phyloP scores from a whole-genome alignment of 2,113 vertebrate species.

The Eidolon helvum region DNA sequence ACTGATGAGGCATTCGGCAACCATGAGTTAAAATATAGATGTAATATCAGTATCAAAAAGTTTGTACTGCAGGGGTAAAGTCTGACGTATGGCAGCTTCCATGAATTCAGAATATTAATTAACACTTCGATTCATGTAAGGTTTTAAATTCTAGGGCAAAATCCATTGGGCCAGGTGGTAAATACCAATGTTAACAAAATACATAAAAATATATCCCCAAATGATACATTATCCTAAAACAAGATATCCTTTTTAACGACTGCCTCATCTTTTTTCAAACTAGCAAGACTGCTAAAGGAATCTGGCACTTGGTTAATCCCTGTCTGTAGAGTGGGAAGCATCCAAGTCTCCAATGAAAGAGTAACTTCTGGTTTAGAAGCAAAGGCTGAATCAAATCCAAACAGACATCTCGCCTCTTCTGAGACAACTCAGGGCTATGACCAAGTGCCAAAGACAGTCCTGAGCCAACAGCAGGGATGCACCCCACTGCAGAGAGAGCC shows the following conservation, averaged over 20 bases:
- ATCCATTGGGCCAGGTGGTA: neutral
- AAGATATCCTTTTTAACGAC: neutral
- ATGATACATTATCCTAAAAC: neutral
- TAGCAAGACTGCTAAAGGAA: neutral
- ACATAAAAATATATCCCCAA: neutral
- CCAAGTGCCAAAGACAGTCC: neutral
- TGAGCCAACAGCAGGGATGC: rapidly evolving
- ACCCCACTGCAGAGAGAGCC: rapidly evolving
- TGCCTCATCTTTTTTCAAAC: neutral
- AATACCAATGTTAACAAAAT: neutral
- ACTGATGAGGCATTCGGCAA: neutral
- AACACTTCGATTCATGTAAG: neutral
- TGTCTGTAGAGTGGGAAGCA: no score
- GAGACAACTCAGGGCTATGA: neutral
- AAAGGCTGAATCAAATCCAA: neutral
- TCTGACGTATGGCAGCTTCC: neutral
- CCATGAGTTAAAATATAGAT: neutral
- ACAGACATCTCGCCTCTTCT: neutral
- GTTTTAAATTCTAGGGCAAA: neutral
- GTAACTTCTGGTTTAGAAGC: neutral
- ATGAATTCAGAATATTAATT: neutral
- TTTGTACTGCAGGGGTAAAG: neutral
- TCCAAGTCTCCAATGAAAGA: neutral
- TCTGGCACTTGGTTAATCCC: rapidly evolving
- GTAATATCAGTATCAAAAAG: neutral